Base-by-base conservation (phyloP, 2,888 invertebrate species). In the Dasysyrphus tricinctus region DNA sequence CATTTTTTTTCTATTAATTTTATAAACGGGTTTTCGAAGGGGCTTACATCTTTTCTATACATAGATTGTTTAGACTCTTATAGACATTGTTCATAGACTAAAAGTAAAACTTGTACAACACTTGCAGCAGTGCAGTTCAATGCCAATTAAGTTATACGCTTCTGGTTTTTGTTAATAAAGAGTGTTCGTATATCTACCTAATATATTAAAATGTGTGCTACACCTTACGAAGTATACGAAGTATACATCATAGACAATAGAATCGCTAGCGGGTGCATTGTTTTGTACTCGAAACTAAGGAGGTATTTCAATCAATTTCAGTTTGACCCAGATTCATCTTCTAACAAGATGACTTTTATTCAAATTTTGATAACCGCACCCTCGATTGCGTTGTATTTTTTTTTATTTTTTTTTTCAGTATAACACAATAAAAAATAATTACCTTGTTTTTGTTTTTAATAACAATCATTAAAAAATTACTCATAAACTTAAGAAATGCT, bases 41-140 rank as follows among this genome's bases (percentile, higher is more conserved):
- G 8, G 54, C 1, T 54, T 54, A 29, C 12, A 14, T 14, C 54
- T 54, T 54, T 14, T 0, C 14, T 42, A 42, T 42, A 39, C 11
- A 39, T 54, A 29, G 24, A 24, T 24, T 24, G 24, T 24, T 1
- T 2, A 29, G 7, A 24, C 24, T 24, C 24, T 24, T 12, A 69
- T 9, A 59, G 32, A 32, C 37, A n/a, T n/a, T n/a, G n/a, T n/a
- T n/a, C n/a, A 32, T 49, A 29, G 16, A 14, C 69, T 65, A 11
- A 14, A 65, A 56, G 56, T 65, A 59, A 51, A 24, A 61, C 16
- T 77, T 69, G 42, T 57, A 49, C 69, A 69, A 69, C 49, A 59
- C 16, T 59, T n/a, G 63, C 34, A 56, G 19, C 44, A 24, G 24
- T 24, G n/a, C 69, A 77, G 77, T 77, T 77, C 77, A 77, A 77